A percentile compares a stretch with the other conserved stretches of the same genome.
These are phyloP conservation scores for Unio delphinus DNA, from an alignment of 2,888 invertebrate species.

Conservation along the genomic window DNA sequence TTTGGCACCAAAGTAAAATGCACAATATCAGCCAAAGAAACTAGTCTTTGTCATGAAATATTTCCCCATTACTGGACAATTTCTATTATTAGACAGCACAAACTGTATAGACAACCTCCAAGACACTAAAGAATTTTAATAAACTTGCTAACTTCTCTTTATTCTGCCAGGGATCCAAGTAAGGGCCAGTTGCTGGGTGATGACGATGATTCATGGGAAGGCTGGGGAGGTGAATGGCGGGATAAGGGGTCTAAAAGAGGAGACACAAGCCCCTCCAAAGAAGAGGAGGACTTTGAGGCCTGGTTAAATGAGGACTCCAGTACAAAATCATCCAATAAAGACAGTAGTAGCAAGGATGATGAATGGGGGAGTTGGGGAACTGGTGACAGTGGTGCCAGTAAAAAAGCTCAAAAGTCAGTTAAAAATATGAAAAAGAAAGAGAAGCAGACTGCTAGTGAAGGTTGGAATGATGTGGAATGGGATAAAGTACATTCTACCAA, in stretches of 20 bases:
- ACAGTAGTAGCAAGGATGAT: conserved; percentile 22
- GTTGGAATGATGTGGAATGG: conserved; percentile 47
- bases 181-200: conserved; percentile 48
- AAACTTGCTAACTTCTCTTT: neutral
- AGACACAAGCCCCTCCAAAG: conserved; percentile 28
- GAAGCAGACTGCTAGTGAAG: conserved; percentile 32
- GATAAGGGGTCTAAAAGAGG: conserved; percentile 44
- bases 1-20: too few species aligned
- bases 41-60: too few species aligned
- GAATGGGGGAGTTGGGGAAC: conserved; percentile 52
- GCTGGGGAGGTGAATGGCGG: conserved; percentile 49
- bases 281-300: conserved; percentile 59
- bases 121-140: too few species aligned
- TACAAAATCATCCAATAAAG: conserved; percentile 30
- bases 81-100: too few species aligned
- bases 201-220: conserved; percentile 57
- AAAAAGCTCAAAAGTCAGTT: conserved; percentile 42
- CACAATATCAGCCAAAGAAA: too few species aligned
- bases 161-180: conserved; percentile 49
- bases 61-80: too few species aligned
- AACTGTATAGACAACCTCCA: too few species aligned
- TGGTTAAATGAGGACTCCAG: conserved; percentile 60
- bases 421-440: conserved; percentile 42
- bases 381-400: conserved; percentile 29
- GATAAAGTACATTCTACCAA: conserved; percentile 44